A percentile compares a stretch with the other conserved stretches of the same genome.
Evolutionary conservation across 1,140 invertebrate species (phyloP).

Genomic region (Ditylenchus dipsaci): DNA sequence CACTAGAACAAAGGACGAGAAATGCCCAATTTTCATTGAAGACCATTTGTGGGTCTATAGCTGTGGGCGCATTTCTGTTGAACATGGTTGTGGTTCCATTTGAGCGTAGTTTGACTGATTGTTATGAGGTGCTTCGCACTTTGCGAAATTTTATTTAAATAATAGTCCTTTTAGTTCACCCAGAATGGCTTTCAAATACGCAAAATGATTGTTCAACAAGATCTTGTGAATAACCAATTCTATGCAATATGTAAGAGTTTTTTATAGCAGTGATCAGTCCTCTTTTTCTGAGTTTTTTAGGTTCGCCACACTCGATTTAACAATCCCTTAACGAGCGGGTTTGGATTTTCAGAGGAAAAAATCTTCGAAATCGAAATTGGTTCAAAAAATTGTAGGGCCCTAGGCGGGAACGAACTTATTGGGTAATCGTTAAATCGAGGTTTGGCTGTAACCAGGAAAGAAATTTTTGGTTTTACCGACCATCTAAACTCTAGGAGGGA

Average conservation of each 20-base stretch:
- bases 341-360: no score
- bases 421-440: no score
- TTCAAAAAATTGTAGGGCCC: no score
- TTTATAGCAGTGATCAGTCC: background rate
- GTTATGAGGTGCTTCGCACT: slow-evolving; percentile 22
- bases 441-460: no score
- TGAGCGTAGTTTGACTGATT: slow-evolving; percentile 42
- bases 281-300: no score
- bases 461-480: no score
- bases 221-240: slow-evolving; percentile 46
- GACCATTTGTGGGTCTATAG: slow-evolving; percentile 44
- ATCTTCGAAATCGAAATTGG: no score
- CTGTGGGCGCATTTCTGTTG: slow-evolving; percentile 49
- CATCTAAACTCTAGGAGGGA: background rate
- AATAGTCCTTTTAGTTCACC: slow-evolving; percentile 28
- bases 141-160: background rate
- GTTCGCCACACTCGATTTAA: no score
- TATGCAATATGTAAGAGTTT: slow-evolving; percentile 49
- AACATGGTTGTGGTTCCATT: slow-evolving; percentile 52
- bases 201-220: slow-evolving; percentile 48
- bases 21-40: slow-evolving; percentile 54
- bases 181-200: slow-evolving; percentile 30
- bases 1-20: slow-evolving; percentile 49
- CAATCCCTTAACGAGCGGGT: no score
- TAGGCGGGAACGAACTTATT: no score